Percentiles rank a stretch among this genome's conserved stretches.
These are phyloP conservation scores for Morpho achilles DNA, from an alignment of 2,888 invertebrate genomes.

Conservation along the genomic window DNA sequence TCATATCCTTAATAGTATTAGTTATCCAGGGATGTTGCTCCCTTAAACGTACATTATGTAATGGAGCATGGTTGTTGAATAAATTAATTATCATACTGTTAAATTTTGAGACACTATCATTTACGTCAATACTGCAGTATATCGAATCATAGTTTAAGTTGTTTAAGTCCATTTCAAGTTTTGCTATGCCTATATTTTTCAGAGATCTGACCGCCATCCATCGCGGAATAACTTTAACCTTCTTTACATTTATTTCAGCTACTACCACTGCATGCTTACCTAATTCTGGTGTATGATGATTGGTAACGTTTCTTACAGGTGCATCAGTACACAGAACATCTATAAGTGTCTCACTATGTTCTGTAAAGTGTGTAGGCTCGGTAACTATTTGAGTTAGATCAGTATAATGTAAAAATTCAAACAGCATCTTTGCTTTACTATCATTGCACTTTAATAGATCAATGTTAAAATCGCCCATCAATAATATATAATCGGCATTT, in stretches of 20 bases:
- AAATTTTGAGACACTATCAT: too few species aligned
- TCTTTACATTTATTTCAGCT: too few species aligned
- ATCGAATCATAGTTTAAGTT: neutral
- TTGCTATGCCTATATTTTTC: too few species aligned
- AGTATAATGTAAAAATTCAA: constrained; percentile 4
- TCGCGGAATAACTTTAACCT: too few species aligned
- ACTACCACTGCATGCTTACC: constrained; percentile 20
- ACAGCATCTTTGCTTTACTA: constrained; percentile 5
- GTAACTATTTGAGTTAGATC: constrained; percentile 14
- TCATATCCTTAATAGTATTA: constrained; percentile 14
- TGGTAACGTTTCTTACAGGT: constrained; percentile 5
- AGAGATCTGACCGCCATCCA: too few species aligned
- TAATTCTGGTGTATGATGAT: constrained; percentile 16
- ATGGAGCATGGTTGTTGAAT: too few species aligned
- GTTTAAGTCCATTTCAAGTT: too few species aligned
- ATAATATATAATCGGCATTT: too few species aligned
- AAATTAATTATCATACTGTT: too few species aligned
- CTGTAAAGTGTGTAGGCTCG: constrained; percentile 22
- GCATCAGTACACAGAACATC: constrained; percentile 23
- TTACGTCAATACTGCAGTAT: constrained; percentile 14
- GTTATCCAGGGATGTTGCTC: constrained; percentile 14
- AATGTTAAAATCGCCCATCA: too few species aligned
- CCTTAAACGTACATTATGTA: too few species aligned
- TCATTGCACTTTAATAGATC: neutral
- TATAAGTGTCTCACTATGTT: constrained; percentile 22